Percentiles rank a stretch among this genome's conserved stretches.
These are phyloP conservation scores for Helogale parvula DNA, from an alignment of 2,113 vertebrate species.

Conservation along the genomic window DNA sequence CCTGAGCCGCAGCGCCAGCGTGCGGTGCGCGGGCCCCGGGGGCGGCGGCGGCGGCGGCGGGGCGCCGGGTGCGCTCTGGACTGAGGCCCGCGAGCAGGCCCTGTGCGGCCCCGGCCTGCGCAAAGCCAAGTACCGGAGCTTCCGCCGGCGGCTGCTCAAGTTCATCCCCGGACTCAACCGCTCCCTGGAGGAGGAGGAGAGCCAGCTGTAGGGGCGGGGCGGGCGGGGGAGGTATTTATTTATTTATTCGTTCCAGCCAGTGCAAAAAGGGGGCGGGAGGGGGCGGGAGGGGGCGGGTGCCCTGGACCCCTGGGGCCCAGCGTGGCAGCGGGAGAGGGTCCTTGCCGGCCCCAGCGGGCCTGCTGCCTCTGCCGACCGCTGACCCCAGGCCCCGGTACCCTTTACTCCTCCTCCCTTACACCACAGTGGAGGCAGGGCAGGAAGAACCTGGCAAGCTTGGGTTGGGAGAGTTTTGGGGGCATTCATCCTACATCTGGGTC, in stretches of 20 bases:
- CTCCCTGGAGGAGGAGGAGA: constrained; percentile 96
- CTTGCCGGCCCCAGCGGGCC: neutral
- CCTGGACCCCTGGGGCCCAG: constrained; percentile 53
- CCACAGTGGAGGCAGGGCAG: neutral
- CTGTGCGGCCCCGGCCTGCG: constrained; percentile 85
- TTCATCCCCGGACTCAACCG: constrained; percentile 97
- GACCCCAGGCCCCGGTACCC: neutral
- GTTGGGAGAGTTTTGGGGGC: neutral
- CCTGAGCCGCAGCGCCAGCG: constrained; percentile 91
- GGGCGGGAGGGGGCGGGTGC: neutral
- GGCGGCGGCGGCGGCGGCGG: constrained; percentile 66
- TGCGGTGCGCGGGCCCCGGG: constrained; percentile 86
- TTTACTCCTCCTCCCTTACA: neutral
- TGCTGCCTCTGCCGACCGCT: neutral
- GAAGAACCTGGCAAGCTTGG: neutral
- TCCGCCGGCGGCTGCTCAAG: constrained; percentile 92
- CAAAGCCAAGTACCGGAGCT: constrained; percentile 93
- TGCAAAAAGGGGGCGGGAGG: neutral
- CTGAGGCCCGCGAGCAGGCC: constrained; percentile 78
- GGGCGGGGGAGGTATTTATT: constrained; percentile 85
- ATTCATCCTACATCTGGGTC: constrained; percentile 18
- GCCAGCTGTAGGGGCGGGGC: constrained; percentile 89
- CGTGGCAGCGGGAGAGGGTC: constrained; percentile 55
- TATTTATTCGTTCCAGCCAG: constrained; percentile 82
- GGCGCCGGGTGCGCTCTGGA: constrained; percentile 74